These are phyloP conservation scores for Haliclona indistincta DNA, from an alignment of 37 sponge, comb jelly and placozoan species.

Conservation along the genomic window DNA sequence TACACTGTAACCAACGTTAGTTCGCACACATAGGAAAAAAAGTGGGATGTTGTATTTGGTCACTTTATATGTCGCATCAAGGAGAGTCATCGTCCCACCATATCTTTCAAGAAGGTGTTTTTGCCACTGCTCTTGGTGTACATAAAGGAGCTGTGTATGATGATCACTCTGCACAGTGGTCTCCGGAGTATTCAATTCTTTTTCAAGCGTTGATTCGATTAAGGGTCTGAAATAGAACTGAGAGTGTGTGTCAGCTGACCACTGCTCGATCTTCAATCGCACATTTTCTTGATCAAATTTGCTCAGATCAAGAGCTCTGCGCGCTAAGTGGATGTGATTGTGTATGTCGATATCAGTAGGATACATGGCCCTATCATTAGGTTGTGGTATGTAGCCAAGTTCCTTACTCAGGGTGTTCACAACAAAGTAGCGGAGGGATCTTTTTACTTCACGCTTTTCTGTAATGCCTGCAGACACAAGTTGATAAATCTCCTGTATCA, in stretches of 20 bases:
- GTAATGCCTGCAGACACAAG: conserved; percentile 26
- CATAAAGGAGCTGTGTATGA: conserved; percentile 2
- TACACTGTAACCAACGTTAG: conserved; percentile 37
- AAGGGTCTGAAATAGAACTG: conserved; percentile 8
- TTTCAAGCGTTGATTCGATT: background rate
- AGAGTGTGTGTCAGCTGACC: background rate
- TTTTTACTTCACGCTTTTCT: conserved; percentile 19
- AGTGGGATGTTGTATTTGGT: conserved; percentile 44
- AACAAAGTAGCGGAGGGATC: conserved; percentile 5
- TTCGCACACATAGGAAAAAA: conserved; percentile 40
- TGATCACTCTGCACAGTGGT: background rate
- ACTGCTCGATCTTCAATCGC: conserved; percentile 4
- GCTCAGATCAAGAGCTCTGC: conserved; percentile 7
- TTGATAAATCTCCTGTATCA: conserved; percentile 15
- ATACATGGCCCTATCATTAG: conserved; percentile 12
- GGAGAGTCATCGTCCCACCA: conserved; percentile 30
- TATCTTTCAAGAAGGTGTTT: conserved; percentile 25
- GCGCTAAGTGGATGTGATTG: conserved; percentile 12
- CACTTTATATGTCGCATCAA: conserved; percentile 47
- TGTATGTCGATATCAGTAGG: conserved; percentile 14
- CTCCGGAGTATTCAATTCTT: background rate
- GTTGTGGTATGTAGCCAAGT: background rate
- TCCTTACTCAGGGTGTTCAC: background rate
- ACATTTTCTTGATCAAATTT: conserved; percentile 41
- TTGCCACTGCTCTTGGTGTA: conserved; percentile 62